These are phyloP conservation scores for Alces alces DNA, from an alignment of 2,113 vertebrate species.

Conservation along the genomic window DNA sequence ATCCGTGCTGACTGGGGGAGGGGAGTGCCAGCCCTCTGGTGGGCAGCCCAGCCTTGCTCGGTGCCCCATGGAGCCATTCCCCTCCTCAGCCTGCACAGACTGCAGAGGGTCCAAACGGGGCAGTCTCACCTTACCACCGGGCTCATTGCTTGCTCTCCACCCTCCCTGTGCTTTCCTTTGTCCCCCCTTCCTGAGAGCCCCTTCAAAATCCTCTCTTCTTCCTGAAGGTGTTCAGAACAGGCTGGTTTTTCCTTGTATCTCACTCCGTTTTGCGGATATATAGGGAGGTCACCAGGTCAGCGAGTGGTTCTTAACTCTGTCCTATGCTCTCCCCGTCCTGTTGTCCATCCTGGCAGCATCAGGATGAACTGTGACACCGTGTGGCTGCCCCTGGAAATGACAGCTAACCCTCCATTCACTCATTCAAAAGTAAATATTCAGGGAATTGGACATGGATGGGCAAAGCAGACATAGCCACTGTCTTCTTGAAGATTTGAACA, in stretches of 20 bases:
- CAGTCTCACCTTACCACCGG: neutral
- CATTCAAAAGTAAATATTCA: neutral
- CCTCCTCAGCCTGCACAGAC: neutral
- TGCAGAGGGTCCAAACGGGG: accelerated
- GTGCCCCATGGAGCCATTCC: neutral
- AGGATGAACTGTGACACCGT: neutral
- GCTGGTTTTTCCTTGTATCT: neutral
- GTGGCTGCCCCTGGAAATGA: neutral
- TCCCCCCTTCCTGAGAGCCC: neutral
- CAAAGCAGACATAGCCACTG: neutral
- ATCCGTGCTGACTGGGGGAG: neutral
- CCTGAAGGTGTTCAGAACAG: neutral
- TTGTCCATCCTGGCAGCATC: neutral
- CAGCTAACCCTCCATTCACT: neutral
- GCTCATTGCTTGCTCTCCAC: neutral
- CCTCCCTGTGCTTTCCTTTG: neutral
- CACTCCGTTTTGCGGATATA: too few species aligned
- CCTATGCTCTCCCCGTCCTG: neutral
- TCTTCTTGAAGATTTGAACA: neutral
- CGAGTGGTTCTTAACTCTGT: neutral
- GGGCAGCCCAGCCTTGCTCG: neutral
- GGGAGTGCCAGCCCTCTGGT: neutral
- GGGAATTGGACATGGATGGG: neutral
- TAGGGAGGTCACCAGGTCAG: neutral
- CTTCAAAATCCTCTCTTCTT: neutral